Conservation (phyloP, 2,888 invertebrate species). For the Andrena dorsata region DNA sequence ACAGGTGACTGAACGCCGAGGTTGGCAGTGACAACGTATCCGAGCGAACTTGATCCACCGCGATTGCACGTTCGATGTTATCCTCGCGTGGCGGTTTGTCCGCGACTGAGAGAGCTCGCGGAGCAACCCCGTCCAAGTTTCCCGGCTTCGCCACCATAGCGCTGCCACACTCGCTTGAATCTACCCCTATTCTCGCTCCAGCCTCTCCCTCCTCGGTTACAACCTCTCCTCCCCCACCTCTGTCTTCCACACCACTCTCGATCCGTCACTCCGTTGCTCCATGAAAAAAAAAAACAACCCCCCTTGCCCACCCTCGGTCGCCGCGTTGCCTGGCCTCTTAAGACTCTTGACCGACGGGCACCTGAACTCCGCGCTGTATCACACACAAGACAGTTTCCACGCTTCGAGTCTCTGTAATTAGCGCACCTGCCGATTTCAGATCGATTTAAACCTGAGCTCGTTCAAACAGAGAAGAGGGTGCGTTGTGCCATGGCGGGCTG, state of each 20-base stretch:
- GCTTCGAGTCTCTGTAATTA: not conserved
- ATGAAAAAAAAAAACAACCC: constrained; percentile 72
- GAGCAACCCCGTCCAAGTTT: constrained; percentile 80
- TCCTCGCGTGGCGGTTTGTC: constrained; percentile 78
- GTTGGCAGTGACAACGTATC: not conserved
- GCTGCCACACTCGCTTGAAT: constrained; percentile 71
- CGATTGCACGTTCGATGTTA: constrained; percentile 67
- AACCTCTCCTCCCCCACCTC: constrained; percentile 8
- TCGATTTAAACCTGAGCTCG: not conserved
- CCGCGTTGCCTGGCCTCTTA: constrained; percentile 34
- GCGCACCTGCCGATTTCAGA: not conserved
- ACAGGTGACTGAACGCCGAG: not conserved
- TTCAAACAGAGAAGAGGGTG: not conserved
- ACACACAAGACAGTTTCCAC: not conserved
- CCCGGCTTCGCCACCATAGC: constrained; percentile 76
- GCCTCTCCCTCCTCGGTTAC: constrained; percentile 22
- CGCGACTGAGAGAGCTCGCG: constrained; percentile 81
- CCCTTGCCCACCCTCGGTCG: constrained; percentile 23
- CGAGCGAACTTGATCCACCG: constrained; percentile 30
- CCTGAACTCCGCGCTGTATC: not conserved
- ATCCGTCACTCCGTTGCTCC: constrained; percentile 64
- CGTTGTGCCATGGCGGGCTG: not conserved
- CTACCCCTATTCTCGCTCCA: constrained; percentile 46
- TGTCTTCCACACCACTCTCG: constrained; percentile 15
- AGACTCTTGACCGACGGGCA: constrained; percentile 15